Evolutionary conservation across 2,797 vertebrate species (phyloP).

Genomic region (Muscicapa striata): DNA sequence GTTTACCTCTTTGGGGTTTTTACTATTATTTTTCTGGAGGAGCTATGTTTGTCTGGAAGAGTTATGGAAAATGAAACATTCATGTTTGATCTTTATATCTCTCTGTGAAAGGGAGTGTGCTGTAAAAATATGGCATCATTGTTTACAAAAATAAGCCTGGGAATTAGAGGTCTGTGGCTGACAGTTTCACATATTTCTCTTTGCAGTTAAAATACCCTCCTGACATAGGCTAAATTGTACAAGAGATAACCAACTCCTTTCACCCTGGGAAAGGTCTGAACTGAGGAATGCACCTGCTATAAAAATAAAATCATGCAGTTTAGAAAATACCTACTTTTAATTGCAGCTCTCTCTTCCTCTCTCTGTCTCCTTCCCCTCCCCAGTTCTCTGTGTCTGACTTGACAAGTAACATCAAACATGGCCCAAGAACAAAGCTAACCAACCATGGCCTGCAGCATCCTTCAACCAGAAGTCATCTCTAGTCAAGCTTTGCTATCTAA

Average conservation of each 20-base stretch:
- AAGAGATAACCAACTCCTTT: conserved; percentile 43
- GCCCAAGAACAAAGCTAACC: conserved; percentile 34
- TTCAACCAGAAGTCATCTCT: conserved; percentile 44
- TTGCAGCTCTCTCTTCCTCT: background rate
- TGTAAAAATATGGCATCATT: conserved; percentile 21
- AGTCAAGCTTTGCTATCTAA: conserved; percentile 12
- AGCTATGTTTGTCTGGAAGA: conserved; percentile 45
- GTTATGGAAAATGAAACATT: conserved; percentile 48
- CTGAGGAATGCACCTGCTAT: background rate
- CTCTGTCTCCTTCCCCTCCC: background rate
- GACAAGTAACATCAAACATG: conserved; percentile 15
- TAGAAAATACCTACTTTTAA: conserved; percentile 44
- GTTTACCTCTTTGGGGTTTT: conserved; percentile 64
- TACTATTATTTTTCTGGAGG: conserved; percentile 31
- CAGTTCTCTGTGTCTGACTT: background rate
- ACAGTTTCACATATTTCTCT: conserved; percentile 51
- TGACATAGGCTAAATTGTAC: conserved; percentile 46
- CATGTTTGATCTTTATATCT: conserved; percentile 41
- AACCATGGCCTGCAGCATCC: conserved; percentile 29
- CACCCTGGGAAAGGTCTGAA: conserved; percentile 14
- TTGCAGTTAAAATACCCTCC: conserved; percentile 34
- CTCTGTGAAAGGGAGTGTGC: conserved; percentile 24
- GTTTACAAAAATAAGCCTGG: conserved; percentile 63
- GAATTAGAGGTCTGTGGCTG: conserved; percentile 37
- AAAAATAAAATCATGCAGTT: conserved; percentile 14